phyloP scores from a whole-genome alignment of 2,797 vertebrate species.

The Rhynchotus rufescens region DNA sequence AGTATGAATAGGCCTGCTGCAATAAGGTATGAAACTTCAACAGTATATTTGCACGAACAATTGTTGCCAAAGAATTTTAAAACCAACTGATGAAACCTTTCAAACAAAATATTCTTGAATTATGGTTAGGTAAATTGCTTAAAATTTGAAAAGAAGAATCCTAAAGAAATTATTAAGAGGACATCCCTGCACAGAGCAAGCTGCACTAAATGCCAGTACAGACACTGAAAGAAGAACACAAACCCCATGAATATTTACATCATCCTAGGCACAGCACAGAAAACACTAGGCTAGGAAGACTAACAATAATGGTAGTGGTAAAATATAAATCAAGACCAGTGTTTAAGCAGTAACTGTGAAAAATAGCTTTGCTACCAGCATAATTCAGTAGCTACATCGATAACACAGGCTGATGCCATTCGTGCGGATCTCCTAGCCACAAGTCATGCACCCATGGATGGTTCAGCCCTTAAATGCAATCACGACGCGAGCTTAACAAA shows the following conservation, averaged over 20 bases:
- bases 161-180: not conserved
- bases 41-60: rapidly evolving
- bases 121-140: not conserved
- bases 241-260: not conserved
- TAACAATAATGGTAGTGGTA: rapidly evolving
- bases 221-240: not conserved
- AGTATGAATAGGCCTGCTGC: not conserved
- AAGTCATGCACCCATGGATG: rapidly evolving
- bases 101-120: not conserved
- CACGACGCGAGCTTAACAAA: rapidly evolving
- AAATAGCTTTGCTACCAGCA: not conserved
- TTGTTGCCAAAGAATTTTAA: not conserved
- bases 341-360: not conserved
- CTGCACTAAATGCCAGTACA: not conserved
- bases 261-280: not conserved
- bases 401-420: rapidly evolving
- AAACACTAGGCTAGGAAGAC: not conserved
- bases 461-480: rapidly evolving
- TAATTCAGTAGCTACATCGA: not conserved
- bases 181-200: rapidly evolving
- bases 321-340: not conserved
- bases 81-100: not conserved
- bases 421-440: rapidly evolving
- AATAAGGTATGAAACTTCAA: not conserved
- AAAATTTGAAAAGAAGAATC: not conserved